A percentile compares a stretch with the other conserved stretches of the same genome.
Conservation (phyloP, 2,888 invertebrate species). For the Trisateles emortualis region DNA sequence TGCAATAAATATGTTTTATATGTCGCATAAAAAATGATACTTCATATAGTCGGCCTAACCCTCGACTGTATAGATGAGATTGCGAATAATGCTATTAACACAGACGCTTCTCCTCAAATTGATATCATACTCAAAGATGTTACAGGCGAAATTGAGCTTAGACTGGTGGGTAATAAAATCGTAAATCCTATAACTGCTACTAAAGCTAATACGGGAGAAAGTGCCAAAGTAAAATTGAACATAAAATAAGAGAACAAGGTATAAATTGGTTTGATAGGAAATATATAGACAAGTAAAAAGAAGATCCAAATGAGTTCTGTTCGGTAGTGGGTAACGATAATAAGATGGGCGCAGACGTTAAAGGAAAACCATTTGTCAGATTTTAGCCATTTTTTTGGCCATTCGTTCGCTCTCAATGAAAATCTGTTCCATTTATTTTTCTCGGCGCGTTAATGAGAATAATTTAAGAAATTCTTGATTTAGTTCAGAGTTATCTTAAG, state of each 20-base stretch:
- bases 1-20: constrained; percentile 87
- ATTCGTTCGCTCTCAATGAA: constrained; percentile 81
- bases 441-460: constrained; percentile 74
- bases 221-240: constrained; percentile 52
- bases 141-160: constrained; percentile 59
- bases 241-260: constrained; percentile 46
- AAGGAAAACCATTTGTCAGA: constrained; percentile 87
- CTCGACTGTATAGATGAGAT: constrained; percentile 87
- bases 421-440: constrained; percentile 86
- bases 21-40: constrained; percentile 86
- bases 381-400: constrained; percentile 84
- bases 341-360: constrained; percentile 87
- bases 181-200: constrained; percentile 41
- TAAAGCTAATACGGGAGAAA: constrained; percentile 53
- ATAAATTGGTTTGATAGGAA: constrained; percentile 46
- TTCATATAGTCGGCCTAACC: constrained; percentile 80
- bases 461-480: constrained; percentile 53
- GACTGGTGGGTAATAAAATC: constrained; percentile 43
- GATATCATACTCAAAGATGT: constrained; percentile 73
- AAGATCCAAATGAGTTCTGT: constrained; percentile 84
- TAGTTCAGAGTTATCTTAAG: constrained; percentile 3
- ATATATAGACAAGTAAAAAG: constrained; percentile 68
- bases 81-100: constrained; percentile 87
- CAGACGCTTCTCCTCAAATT: constrained; percentile 87
- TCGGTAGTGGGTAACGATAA: constrained; percentile 86